Evolutionary conservation across 2,113 vertebrate species (phyloP).

Genomic region (Coptodon rendalli): DNA sequence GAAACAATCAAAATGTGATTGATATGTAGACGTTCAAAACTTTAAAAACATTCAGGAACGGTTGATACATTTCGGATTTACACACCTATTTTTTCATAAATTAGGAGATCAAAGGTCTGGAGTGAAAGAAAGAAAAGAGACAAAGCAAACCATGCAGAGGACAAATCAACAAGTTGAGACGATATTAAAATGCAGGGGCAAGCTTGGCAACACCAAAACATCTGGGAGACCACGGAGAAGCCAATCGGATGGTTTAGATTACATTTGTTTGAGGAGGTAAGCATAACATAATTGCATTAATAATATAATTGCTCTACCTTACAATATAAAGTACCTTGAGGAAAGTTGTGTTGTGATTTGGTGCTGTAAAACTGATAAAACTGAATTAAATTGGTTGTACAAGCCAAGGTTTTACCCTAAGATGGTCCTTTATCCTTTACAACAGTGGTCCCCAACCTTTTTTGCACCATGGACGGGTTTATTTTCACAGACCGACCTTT

Average conservation of each 20-base stretch:
- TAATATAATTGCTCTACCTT: background rate
- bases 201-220: background rate
- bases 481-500: accelerated
- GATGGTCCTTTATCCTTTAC: background rate
- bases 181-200: background rate
- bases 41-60: background rate
- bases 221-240: background rate
- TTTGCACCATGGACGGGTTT: background rate
- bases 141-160: accelerated
- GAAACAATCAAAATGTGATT: background rate
- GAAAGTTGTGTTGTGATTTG: background rate
- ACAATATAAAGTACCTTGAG: accelerated
- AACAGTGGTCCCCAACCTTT: background rate
- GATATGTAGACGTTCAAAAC: background rate
- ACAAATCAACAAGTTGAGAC: background rate
- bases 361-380: background rate
- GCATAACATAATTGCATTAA: background rate
- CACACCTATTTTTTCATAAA: background rate
- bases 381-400: background rate
- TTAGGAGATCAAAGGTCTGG: background rate
- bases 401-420: background rate
- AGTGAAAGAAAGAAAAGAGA: background rate
- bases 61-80: background rate
- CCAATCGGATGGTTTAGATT: background rate
- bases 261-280: background rate